Conservation (phyloP, 1,140 invertebrate species). For the Drosophila ficusphila region DNA sequence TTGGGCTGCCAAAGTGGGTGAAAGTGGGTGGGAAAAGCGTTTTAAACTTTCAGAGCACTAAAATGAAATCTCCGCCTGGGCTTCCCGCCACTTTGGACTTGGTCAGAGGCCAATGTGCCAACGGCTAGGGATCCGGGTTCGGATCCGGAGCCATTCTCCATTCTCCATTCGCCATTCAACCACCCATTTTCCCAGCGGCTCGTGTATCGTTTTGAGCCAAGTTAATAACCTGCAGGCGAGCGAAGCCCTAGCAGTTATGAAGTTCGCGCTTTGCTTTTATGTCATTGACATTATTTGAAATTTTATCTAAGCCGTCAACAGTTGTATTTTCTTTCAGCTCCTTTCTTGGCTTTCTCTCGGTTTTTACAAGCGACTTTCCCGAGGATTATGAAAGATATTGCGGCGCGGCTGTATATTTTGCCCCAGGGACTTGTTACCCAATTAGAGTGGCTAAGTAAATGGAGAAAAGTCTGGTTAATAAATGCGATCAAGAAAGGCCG, state of each 20-base stretch:
- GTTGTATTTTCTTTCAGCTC: slow-evolving; percentile 14
- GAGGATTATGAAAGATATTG: slow-evolving; percentile 10
- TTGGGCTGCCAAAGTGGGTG: slow-evolving; percentile 2
- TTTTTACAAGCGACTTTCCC: neutral
- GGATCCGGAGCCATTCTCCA: neutral
- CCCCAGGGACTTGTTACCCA: neutral
- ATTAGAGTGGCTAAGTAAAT: neutral
- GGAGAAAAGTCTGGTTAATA: neutral
- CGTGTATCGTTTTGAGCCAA: slow-evolving; percentile 76
- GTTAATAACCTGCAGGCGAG: slow-evolving; percentile 66
- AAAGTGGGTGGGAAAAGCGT: slow-evolving; percentile 46
- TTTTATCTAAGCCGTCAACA: slow-evolving; percentile 55
- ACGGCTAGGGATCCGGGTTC: neutral
- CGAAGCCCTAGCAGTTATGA: slow-evolving; percentile 77
- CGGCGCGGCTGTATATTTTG: neutral
- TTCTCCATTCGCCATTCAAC: too few relatives aligned
- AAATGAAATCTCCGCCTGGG: slow-evolving; percentile 64
- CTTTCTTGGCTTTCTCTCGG: neutral
- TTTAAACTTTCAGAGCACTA: slow-evolving; percentile 66
- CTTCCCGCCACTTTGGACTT: slow-evolving; percentile 22
- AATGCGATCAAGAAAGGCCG: neutral
- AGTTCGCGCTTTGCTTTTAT: slow-evolving; percentile 66
- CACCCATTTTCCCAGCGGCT: slow-evolving; percentile 33
- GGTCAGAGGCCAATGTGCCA: slow-evolving; percentile 26
- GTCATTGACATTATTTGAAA: slow-evolving; percentile 68